These are phyloP conservation scores for Drosophila sturtevanti DNA, from an alignment of 1,140 invertebrate genomes.

Conservation along the genomic window DNA sequence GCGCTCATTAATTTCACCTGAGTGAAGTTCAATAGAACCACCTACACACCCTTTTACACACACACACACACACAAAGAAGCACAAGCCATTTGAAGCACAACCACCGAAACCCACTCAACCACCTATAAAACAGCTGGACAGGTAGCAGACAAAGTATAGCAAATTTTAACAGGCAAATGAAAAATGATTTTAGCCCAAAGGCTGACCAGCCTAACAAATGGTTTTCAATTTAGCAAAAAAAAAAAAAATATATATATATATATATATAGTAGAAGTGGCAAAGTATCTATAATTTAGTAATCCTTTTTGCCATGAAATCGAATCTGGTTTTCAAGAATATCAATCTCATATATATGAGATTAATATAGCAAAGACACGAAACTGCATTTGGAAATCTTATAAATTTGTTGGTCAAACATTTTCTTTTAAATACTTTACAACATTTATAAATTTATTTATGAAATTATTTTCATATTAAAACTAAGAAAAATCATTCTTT, in stretches of 20 bases:
- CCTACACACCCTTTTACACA: slow-evolving; percentile 10
- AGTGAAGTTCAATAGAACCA: slow-evolving; percentile 69
- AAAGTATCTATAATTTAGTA: neutral
- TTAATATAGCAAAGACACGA: too few relatives aligned
- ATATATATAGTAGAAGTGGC: neutral
- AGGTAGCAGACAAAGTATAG: slow-evolving; percentile 61
- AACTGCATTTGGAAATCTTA: too few relatives aligned
- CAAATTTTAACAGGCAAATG: slow-evolving; percentile 71
- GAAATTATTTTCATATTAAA: too few relatives aligned
- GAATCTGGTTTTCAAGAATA: too few relatives aligned
- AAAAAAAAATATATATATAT: slow-evolving; percentile 5
- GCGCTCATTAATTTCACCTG: slow-evolving; percentile 76
- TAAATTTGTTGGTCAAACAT: too few relatives aligned
- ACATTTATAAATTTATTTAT: too few relatives aligned
- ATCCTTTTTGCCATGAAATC: neutral
- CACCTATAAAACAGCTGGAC: neutral
- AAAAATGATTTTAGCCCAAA: slow-evolving; percentile 64
- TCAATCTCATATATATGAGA: too few relatives aligned
- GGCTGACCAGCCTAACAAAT: slow-evolving; percentile 44
- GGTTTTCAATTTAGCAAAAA: slow-evolving; percentile 45
- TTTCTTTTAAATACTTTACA: too few relatives aligned
- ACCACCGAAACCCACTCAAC: neutral
- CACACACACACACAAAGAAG: neutral
- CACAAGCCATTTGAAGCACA: slow-evolving; percentile 18
- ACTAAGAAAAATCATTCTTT: too few relatives aligned